A percentile compares a stretch with the other conserved stretches of the same genome.
Evolutionary conservation across 1,140 invertebrate species (phyloP).

Genomic region (Lepeophtheirus salmonis): DNA sequence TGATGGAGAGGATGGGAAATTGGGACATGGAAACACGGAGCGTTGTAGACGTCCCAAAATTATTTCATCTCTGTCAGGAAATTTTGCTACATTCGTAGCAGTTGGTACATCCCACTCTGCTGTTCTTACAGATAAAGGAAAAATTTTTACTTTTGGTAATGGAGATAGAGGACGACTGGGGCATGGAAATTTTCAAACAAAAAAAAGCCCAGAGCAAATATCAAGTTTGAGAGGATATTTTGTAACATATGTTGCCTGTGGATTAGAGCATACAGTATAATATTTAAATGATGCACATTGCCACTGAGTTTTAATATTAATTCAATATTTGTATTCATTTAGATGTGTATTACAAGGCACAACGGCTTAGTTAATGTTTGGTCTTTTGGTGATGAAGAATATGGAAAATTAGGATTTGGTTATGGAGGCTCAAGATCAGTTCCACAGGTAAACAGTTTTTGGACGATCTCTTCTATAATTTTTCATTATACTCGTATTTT

Average conservation of each 20-base stretch:
- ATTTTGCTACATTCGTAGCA: constrained; percentile 30
- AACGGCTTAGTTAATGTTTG: constrained; percentile 35
- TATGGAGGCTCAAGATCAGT: constrained; percentile 35
- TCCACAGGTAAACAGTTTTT: too few species aligned
- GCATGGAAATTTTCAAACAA: constrained; percentile 38
- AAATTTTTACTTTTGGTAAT: constrained; percentile 45
- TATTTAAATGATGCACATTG: too few species aligned
- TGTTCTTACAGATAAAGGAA: constrained; percentile 42
- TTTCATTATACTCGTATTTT: constrained; percentile 17
- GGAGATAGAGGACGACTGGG: constrained; percentile 45
- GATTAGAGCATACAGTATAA: constrained; percentile 43
- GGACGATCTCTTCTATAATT: too few species aligned
- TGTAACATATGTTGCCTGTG: constrained; percentile 34
- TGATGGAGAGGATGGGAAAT: constrained; percentile 41
- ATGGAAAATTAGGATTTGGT: constrained; percentile 42
- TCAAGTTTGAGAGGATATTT: constrained; percentile 20
- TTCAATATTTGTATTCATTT: too few species aligned
- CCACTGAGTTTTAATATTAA: too few species aligned
- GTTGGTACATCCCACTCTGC: constrained; percentile 49
- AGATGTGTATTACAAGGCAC: neutral
- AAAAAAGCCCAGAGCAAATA: constrained; percentile 41
- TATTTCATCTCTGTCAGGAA: constrained; percentile 34
- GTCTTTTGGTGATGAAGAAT: constrained; percentile 47
- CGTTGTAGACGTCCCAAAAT: constrained; percentile 41
- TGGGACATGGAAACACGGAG: constrained; percentile 46